Percentiles rank a stretch among this genome's conserved stretches.
Evolutionary conservation across 2,113 vertebrate species (phyloP).

Genomic region (Arizona elegans): DNA sequence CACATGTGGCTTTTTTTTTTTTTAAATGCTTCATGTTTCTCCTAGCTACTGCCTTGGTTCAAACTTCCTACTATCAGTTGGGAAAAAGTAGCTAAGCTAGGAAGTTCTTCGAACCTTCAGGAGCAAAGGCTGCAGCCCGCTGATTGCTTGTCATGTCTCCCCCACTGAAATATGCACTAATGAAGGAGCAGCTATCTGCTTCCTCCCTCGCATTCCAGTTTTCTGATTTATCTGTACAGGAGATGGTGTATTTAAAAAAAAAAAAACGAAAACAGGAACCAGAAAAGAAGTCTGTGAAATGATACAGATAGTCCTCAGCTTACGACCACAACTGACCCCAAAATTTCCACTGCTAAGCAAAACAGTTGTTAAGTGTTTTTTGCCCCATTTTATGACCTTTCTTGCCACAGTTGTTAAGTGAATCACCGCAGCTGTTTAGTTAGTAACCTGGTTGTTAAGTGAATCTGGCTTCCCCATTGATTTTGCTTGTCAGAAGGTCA

Average conservation of each 20-base stretch:
- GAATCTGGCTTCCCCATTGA: background rate
- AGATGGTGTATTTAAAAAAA: background rate
- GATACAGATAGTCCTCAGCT: background rate
- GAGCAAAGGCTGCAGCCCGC: rapidly evolving
- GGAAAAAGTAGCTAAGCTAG: background rate
- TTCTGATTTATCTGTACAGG: background rate
- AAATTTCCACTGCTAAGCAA: background rate
- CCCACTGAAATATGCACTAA: background rate
- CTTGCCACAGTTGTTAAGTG: background rate
- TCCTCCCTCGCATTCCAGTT: background rate
- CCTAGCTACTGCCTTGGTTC: background rate
- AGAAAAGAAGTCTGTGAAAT: background rate
- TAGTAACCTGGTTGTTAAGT: background rate
- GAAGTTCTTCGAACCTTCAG: background rate
- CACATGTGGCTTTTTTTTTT: background rate
- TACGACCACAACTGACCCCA: background rate
- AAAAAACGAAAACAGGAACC: background rate
- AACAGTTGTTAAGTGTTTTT: background rate
- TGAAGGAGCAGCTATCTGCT: background rate
- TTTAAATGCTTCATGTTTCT: background rate
- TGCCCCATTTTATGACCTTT: background rate
- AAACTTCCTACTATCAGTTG: background rate
- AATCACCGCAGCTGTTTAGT: background rate
- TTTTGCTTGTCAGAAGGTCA: background rate
- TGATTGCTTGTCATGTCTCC: background rate